Evolutionary conservation across 2,888 invertebrate genomes (phyloP).

Genomic region (Sphinx pinastri): DNA sequence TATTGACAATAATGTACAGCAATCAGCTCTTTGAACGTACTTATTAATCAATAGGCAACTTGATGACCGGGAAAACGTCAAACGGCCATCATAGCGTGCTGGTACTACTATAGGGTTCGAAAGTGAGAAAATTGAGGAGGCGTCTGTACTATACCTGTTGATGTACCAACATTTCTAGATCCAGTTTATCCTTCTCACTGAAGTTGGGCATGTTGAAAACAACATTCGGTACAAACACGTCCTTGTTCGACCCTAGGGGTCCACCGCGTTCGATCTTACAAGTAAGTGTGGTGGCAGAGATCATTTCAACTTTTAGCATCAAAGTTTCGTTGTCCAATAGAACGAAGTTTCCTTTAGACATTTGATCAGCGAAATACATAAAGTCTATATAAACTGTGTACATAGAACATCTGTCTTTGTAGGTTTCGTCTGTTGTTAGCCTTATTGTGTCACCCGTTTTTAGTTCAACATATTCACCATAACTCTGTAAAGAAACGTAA

Average conservation of each 20-base stretch:
- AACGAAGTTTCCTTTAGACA: conserved; percentile 77
- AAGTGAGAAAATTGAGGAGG: not conserved
- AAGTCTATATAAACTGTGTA: conserved; percentile 84
- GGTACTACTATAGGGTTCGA: no score
- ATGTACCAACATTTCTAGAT: conserved; percentile 64
- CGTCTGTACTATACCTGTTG: conserved; percentile 58
- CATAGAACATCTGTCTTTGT: conserved; percentile 80
- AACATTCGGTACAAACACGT: conserved; percentile 72
- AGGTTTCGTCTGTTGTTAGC: conserved; percentile 83
- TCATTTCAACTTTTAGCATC: conserved; percentile 86
- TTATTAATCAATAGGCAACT: no score
- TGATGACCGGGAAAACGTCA: no score
- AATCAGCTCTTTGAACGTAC: no score
- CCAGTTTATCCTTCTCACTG: conserved; percentile 63
- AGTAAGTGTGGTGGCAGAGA: conserved; percentile 69
- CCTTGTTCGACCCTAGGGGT: conserved; percentile 66
- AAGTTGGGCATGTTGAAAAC: conserved; percentile 69
- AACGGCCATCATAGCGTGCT: no score
- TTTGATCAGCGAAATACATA: conserved; percentile 74
- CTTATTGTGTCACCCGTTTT: conserved; percentile 72
- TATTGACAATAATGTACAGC: no score
- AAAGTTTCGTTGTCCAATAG: conserved; percentile 88
- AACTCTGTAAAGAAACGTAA: conserved; percentile 54
- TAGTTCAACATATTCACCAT: conserved; percentile 64
- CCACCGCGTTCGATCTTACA: conserved; percentile 74